phyloP scores from a whole-genome alignment of 2,888 invertebrate genomes.

The Lochmaea crataegi region DNA sequence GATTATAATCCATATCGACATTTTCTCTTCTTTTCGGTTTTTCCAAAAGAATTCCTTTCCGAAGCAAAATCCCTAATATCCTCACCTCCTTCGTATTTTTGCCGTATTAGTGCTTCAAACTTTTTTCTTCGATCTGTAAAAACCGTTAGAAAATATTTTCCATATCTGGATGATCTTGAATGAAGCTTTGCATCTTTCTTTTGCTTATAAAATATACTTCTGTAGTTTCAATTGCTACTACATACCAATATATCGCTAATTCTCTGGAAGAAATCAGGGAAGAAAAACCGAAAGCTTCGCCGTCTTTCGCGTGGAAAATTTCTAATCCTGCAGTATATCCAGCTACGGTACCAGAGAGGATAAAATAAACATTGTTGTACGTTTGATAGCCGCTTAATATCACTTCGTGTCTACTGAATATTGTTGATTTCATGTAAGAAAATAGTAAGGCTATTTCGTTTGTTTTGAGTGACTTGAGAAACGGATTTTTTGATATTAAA shows the following conservation, averaged over 20 bases:
- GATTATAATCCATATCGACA: background rate
- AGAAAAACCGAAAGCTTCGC: slow-evolving; percentile 65
- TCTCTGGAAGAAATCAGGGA: slow-evolving; percentile 42
- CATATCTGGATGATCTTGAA: background rate
- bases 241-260: background rate
- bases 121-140: background rate
- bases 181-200: background rate
- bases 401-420: slow-evolving; percentile 56
- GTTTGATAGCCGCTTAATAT: slow-evolving; percentile 62
- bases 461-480: slow-evolving; percentile 64
- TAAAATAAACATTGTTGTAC: slow-evolving; percentile 67
- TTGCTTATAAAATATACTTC: slow-evolving; percentile 47
- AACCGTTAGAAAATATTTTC: background rate
- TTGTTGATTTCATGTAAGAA: slow-evolving; percentile 30
- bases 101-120: background rate
- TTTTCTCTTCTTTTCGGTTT: background rate
- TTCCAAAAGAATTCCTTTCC: background rate
- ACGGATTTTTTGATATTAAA: slow-evolving; percentile 65
- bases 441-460: slow-evolving; percentile 55
- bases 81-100: background rate
- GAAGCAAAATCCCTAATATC: background rate
- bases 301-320: slow-evolving; percentile 68
- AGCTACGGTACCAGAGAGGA: slow-evolving; percentile 67
- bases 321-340: slow-evolving; percentile 65
- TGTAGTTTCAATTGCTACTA: slow-evolving; percentile 58